Evolutionary conservation across 2,888 invertebrate genomes (phyloP), one percentile per base, ranked within the genome.

Genomic region (Eubasilissa splendida): DNA sequence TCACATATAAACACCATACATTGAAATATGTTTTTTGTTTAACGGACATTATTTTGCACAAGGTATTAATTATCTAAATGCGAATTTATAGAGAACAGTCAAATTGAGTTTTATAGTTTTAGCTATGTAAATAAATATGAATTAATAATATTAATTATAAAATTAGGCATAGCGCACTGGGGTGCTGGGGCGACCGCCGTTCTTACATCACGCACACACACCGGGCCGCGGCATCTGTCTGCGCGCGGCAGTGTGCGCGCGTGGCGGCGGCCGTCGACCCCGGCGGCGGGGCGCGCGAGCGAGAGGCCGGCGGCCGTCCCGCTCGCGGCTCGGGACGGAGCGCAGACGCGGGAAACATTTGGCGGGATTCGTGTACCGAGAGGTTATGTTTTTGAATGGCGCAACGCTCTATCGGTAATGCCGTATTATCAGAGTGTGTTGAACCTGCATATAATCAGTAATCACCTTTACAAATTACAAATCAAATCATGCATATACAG

Each of bases 191-290:
- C n/a, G 58, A 68, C 10, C 12, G 63, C 33, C 7, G 63, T 68
- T 68, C 68, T 68, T 71, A 71, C 71, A 71, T 71, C 71, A 71
- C 71, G 54, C 56, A 7, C 14, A 71, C 31, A 71, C 71, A 71
- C 22, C 11, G 54, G n/a, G 1, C 5, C 42, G 14, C 54, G 54
- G 10, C 54, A 53, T 56, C 71, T 56, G 56, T 71, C 71, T 71
- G 56, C 56, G 54, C 54, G 22, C 8, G 71, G 11, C 4, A 11
- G 56, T 33, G 22, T 33, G 22, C 14, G 71, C 53, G 54, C 33
- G 71, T 71, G 53, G 71, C 71, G 54, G 56, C 10, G 71, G 56
- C 56, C 71, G 71, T 54, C 33, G 53, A 11, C 11, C 31, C 33
- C 54, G 5, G 54, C 14, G 22, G 54, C 56, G 71, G 54, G 22